phyloP scores from a whole-genome alignment of 2,797 vertebrate genomes.

The Masticophis lateralis region DNA sequence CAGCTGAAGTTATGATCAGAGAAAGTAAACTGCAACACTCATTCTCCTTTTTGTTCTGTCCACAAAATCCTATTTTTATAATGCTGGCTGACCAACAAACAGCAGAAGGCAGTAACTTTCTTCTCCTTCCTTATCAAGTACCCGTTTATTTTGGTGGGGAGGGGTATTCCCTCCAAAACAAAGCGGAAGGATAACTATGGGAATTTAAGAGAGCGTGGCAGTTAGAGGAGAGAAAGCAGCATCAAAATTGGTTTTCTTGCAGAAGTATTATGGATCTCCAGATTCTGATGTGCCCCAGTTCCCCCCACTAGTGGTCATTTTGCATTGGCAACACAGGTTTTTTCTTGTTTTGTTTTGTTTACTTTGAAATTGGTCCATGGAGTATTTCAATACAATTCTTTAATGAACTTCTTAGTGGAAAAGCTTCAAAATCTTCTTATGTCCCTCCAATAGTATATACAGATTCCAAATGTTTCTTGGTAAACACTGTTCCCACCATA shows the following conservation, averaged over 20 bases:
- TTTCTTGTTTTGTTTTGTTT: neutral
- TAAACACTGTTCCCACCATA: conserved; percentile 40
- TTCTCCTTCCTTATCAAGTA: neutral
- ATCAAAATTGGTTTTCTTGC: neutral
- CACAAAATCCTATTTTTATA: neutral
- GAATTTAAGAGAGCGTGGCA: neutral
- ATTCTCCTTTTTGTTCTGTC: neutral
- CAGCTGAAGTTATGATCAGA: neutral
- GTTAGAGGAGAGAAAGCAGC: neutral
- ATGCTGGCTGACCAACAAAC: neutral
- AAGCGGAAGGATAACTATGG: neutral
- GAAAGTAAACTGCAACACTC: neutral
- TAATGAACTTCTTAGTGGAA: conserved; percentile 17
- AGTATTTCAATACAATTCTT: neutral
- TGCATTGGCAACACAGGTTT: neutral
- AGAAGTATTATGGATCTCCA: neutral
- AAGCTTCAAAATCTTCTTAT: conserved; percentile 18
- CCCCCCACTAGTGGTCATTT: neutral
- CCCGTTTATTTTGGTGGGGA: neutral
- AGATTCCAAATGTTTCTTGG: conserved; percentile 26
- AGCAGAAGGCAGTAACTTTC: neutral
- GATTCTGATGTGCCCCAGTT: neutral
- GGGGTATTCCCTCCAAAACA: neutral
- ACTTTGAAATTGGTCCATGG: neutral
- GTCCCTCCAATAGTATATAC: conserved; percentile 14